phyloP scores from a whole-genome alignment of 2,888 invertebrate species.

The Malachius bipustulatus region DNA sequence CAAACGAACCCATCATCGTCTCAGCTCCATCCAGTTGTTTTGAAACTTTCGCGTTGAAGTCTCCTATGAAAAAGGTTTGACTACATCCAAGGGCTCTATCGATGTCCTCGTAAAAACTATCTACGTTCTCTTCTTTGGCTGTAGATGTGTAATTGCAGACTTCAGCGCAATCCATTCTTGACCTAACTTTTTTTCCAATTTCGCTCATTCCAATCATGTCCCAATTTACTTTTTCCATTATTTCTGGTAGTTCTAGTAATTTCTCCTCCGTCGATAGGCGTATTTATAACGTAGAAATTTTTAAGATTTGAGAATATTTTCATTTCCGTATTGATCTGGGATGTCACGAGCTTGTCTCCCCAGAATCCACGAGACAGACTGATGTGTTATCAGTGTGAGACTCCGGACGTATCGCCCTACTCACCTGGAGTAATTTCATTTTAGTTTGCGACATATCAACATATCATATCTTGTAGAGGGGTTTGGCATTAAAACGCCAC shows the following conservation, averaged over 20 bases:
- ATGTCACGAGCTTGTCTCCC: constrained; percentile 9
- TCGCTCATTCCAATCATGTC: constrained; percentile 6
- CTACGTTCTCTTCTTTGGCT: too few relatives aligned
- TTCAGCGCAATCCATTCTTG: constrained; percentile 7
- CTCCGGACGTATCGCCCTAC: constrained; percentile 8
- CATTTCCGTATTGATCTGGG: constrained; percentile 3
- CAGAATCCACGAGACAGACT: constrained; percentile 10
- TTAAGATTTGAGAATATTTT: constrained; percentile 4
- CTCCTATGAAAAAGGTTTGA: too few relatives aligned
- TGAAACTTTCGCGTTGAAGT: too few relatives aligned
- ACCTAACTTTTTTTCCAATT: constrained; percentile 5
- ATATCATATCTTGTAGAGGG: constrained; percentile 7
- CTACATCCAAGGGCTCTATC: too few relatives aligned
- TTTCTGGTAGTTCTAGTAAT: constrained; percentile 3
- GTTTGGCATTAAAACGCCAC: constrained; percentile 9
- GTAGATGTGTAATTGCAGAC: constrained; percentile 9
- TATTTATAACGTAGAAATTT: constrained; percentile 5
- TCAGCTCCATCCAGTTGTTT: too few relatives aligned
- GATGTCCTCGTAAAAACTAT: too few relatives aligned
- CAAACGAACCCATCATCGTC: too few relatives aligned
- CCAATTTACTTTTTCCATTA: constrained; percentile 4
- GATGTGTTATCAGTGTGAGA: constrained; percentile 10
- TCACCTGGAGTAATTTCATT: constrained; percentile 12
- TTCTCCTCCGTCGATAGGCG: constrained; percentile 4
- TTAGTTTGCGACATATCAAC: constrained; percentile 8